Evolutionary conservation across 2,888 invertebrate species (phyloP).

Genomic region (Willowsia nigromaculata): DNA sequence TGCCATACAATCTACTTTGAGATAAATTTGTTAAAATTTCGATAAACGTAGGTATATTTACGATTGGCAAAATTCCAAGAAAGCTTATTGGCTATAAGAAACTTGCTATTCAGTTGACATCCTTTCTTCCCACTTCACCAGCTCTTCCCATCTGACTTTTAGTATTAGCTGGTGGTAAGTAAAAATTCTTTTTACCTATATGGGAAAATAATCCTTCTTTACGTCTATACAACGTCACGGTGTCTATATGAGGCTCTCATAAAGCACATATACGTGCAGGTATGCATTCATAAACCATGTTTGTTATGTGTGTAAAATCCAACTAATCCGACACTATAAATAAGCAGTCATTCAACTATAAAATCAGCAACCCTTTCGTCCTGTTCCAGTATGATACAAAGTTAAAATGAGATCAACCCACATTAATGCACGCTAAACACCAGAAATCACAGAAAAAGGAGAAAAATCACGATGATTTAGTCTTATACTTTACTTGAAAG

Average conservation of each 20-base stretch:
- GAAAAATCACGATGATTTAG: not conserved
- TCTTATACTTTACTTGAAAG: not conserved
- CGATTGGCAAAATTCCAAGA: slow-evolving; percentile 74
- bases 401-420: slow-evolving; percentile 27
- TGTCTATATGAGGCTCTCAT: not conserved
- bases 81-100: slow-evolving; percentile 54
- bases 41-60: slow-evolving; percentile 56
- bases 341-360: slow-evolving; percentile 51
- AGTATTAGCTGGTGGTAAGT: not conserved
- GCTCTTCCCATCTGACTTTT: slow-evolving; percentile 22
- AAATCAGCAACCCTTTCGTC: not conserved
- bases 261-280: not conserved
- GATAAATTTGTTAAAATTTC: not conserved
- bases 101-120: slow-evolving; percentile 72
- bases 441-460: slow-evolving; percentile 13
- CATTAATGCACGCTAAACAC: slow-evolving; percentile 57
- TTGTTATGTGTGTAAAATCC: too few species aligned
- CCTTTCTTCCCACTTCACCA: slow-evolving; percentile 69
- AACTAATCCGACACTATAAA: not conserved
- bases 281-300: not conserved
- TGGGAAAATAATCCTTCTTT: not conserved
- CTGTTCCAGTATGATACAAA: not conserved
- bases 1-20: too few species aligned
- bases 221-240: not conserved
- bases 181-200: not conserved